Evolutionary conservation across 1,140 invertebrate species (phyloP), one percentile per base, ranked within the genome.

Genomic region (Diabrotica undecimpunctata): DNA sequence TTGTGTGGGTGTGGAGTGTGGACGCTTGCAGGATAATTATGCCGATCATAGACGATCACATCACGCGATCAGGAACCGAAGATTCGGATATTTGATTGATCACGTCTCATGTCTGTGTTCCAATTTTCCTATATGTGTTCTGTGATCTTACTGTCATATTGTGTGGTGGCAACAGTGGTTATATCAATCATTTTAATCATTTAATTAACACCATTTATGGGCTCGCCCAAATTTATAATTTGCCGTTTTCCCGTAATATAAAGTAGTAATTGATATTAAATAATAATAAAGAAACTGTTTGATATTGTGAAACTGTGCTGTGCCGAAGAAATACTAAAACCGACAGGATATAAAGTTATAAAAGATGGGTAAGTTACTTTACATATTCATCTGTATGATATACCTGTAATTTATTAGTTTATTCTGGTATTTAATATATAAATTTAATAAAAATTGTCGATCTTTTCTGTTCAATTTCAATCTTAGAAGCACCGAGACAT

Each of bases 241-340:
- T 55, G 54, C 54, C 54, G 54, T 55, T 55, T 55, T 55, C 54
- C 8, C 11, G 50, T 11, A 52, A 52, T 13, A 52, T n/a, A 52
- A 10, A 36, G 35, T 25, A 55, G 8, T 55, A 10, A 14, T 55
- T 55, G 54, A 14, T 55, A 25, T 14, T 55, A 61, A 61, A 41
- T 35, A 13, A 61, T 37, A 61, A 41, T 36, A n/a, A 53, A 52
- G 41, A 55, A 55, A 8, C 8, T 36, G 35, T 61, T 25, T 35
- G 13, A 12, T 51, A 61, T 61, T 12, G 13, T 46, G 39, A 57
- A 25, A 51, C 8, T 11, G 10, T 14, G 36, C 60, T 51, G 12
- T 25, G 38, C 12, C 41, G 60, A 14, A 52, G 13, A 25, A 8
- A 51, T 12, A 13, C 11, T 61, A 9, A 25, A 25, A 25, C 25